Conservation (phyloP, 2,797 vertebrate genomes). For the Sarcoramphus papa region DNA sequence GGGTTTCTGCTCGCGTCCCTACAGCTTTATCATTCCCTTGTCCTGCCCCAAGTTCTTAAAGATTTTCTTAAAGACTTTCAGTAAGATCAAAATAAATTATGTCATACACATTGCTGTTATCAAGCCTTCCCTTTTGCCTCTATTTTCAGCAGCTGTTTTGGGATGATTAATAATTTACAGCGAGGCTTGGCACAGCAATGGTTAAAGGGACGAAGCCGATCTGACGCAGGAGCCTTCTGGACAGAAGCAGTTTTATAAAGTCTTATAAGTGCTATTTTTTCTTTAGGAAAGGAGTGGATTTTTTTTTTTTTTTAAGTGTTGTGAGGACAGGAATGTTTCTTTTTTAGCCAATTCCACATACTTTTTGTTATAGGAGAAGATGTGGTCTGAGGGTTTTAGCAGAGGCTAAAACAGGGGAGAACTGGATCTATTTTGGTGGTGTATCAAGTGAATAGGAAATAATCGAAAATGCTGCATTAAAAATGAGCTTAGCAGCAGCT, state of each 20-base stretch:
- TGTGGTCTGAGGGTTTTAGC: conserved; percentile 57
- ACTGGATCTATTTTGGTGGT: conserved; percentile 51
- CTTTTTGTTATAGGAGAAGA: conserved; percentile 66
- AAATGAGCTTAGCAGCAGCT: conserved; percentile 17
- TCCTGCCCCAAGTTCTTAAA: background rate
- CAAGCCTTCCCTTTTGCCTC: background rate
- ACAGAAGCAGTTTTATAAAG: conserved; percentile 37
- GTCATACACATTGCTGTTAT: background rate
- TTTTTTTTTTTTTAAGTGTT: conserved; percentile 30
- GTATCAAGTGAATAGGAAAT: conserved; percentile 43
- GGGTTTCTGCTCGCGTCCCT: background rate
- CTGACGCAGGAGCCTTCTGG: conserved; percentile 29
- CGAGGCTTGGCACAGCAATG: background rate
- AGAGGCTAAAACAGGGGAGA: conserved; percentile 64
- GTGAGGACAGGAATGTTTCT: conserved; percentile 63
- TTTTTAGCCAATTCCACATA: conserved; percentile 66
- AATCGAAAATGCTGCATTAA: background rate
- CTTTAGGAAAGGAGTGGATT: conserved; percentile 21
- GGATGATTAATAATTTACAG: background rate
- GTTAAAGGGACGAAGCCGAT: background rate
- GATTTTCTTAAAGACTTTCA: background rate
- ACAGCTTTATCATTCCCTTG: background rate
- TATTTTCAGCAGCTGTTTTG: conserved; percentile 21
- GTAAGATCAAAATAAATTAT: background rate
- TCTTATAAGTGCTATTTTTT: conserved; percentile 35